Conservation (phyloP, 2,888 invertebrate genomes). For the Melipona bicolor region DNA sequence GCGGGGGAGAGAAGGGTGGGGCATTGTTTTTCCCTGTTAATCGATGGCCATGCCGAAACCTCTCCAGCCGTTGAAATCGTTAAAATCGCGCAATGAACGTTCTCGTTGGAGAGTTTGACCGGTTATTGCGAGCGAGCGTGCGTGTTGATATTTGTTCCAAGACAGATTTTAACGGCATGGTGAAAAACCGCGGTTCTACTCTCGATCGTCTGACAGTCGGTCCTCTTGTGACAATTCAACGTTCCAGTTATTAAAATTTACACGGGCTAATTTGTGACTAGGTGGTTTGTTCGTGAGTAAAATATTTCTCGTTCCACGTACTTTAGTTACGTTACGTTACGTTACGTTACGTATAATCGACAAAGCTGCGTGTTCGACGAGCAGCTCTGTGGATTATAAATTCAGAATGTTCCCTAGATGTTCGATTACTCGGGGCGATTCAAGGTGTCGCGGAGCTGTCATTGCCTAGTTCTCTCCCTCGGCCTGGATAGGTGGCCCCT, state of each 20-base stretch:
- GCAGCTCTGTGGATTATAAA: not conserved
- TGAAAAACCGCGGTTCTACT: too few relatives aligned
- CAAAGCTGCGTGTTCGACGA: not conserved
- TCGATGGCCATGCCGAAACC: conserved; percentile 59
- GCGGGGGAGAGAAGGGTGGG: not conserved
- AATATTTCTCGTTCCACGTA: too few relatives aligned
- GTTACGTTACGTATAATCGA: too few relatives aligned
- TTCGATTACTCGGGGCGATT: conserved; percentile 4
- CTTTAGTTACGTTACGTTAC: too few relatives aligned
- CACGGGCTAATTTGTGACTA: too few relatives aligned
- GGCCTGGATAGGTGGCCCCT: conserved; percentile 9
- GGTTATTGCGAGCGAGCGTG: conserved; percentile 39
- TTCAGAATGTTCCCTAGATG: not conserved
- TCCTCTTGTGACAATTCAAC: too few relatives aligned
- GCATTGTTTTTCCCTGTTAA: conserved; percentile 58
- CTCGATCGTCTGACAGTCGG: too few relatives aligned
- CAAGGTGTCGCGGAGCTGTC: conserved; percentile 1
- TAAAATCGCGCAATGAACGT: conserved; percentile 52
- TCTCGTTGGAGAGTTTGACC: conserved; percentile 8
- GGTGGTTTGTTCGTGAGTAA: too few relatives aligned
- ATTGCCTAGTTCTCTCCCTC: conserved; percentile 6
- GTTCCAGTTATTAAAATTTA: too few relatives aligned
- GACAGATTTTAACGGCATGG: conserved; percentile 32
- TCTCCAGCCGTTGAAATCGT: conserved; percentile 47
- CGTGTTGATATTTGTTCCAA: conserved; percentile 42